Conservation (phyloP, 2,888 invertebrate species). For the Ormyrus rosae region DNA sequence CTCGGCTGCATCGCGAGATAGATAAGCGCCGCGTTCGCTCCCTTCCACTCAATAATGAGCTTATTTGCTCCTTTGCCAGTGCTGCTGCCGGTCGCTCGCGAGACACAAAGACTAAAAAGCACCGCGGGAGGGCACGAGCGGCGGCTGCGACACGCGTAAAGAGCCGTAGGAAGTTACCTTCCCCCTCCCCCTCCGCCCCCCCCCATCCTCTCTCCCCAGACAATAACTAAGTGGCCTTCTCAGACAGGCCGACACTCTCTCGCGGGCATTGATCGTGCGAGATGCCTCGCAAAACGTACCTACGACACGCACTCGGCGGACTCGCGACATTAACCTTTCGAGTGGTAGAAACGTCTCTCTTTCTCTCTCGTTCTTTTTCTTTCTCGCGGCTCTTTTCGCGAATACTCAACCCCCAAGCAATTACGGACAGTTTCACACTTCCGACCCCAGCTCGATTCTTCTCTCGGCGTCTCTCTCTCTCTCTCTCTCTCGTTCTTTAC, state of each 20-base stretch:
- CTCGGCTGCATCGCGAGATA: conserved; percentile 6
- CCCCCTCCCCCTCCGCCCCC: too few relatives aligned
- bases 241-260: conserved; percentile 67
- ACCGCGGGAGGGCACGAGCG: conserved; percentile 16
- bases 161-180: conserved; percentile 28
- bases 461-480: not conserved
- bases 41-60: conserved; percentile 29
- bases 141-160: conserved; percentile 5
- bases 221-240: conserved; percentile 68
- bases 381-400: conserved; percentile 9
- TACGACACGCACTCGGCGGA: conserved; percentile 57
- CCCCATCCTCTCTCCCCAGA: conserved; percentile 1
- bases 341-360: conserved; percentile 59
- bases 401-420: conserved; percentile 1
- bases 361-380: not conserved
- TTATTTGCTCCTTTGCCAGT: conserved; percentile 25
- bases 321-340: conserved; percentile 65
- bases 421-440: conserved; percentile 43
- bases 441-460: not conserved
- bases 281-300: conserved; percentile 56
- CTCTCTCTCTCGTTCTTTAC: not conserved
- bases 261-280: conserved; percentile 57
- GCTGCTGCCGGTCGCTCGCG: not conserved
- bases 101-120: not conserved
- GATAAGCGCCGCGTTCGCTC: not conserved